phyloP scores from a whole-genome alignment of 2,113 vertebrate genomes.

The Calyptomena viridis region DNA sequence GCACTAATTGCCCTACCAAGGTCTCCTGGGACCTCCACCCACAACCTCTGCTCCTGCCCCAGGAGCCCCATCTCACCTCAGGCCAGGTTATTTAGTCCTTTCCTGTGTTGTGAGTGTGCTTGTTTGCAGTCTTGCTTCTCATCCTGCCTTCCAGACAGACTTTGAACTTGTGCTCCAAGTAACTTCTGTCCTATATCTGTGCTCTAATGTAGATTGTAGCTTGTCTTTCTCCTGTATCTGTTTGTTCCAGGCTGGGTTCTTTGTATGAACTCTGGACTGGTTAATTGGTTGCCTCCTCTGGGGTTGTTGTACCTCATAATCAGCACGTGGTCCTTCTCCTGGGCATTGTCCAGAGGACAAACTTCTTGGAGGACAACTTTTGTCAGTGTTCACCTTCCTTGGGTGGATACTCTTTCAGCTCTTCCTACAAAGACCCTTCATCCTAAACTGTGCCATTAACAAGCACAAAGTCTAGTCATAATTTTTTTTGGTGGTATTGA shows the following conservation, averaged over 20 bases:
- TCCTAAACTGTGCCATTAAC: not conserved
- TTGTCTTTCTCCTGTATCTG: not conserved
- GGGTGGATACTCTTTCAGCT: not conserved
- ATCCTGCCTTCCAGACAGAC: not conserved
- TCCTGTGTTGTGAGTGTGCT: rapidly evolving
- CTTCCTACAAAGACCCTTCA: not conserved
- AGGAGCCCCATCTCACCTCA: not conserved
- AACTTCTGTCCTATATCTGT: not conserved
- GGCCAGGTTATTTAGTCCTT: not conserved
- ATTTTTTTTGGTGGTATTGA: not conserved
- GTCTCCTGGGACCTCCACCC: not conserved
- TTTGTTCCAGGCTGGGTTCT: not conserved
- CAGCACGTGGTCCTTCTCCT: not conserved
- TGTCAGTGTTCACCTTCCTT: not conserved
- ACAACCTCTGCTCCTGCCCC: rapidly evolving
- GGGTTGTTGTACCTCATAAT: not conserved
- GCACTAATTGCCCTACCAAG: not conserved
- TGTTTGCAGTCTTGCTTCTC: not conserved
- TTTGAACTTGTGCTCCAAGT: not conserved
- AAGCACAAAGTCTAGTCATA: not conserved
- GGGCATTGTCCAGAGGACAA: not conserved
- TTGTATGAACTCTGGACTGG: not conserved
- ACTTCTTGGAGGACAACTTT: not conserved
- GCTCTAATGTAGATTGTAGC: not conserved
- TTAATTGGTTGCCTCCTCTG: not conserved